phyloP scores from a whole-genome alignment of 23 tunicate genomes.

The Diplosoma virens region DNA sequence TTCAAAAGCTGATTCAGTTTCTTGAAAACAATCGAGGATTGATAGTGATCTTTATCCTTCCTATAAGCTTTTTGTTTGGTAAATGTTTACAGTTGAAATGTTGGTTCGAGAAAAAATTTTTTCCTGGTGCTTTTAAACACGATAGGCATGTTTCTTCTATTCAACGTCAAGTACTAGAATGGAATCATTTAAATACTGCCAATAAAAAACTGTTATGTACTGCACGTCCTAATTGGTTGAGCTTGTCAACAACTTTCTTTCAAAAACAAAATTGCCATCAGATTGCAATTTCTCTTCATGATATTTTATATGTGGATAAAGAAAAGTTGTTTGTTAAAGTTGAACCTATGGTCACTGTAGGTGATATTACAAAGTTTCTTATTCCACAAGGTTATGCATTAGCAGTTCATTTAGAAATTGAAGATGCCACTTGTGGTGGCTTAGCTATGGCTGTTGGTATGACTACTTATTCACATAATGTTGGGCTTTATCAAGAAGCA shows the following conservation, averaged over 20 bases:
- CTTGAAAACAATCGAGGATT: slow-evolving; percentile 73
- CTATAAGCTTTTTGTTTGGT: slow-evolving; percentile 74
- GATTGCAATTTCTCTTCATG: slow-evolving; percentile 50
- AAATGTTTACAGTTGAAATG: slow-evolving; percentile 26
- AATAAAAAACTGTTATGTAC: slow-evolving; percentile 55
- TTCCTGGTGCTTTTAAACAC: slow-evolving; percentile 46
- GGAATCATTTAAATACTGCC: slow-evolving; percentile 42
- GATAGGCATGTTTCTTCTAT: slow-evolving; percentile 40
- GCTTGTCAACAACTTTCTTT: slow-evolving; percentile 79
- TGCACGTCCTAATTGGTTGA: slow-evolving; percentile 83
- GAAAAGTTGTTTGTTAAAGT: slow-evolving; percentile 47
- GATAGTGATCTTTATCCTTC: slow-evolving; percentile 71
- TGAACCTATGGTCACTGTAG: slow-evolving; percentile 82
- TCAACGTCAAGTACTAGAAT: slow-evolving; percentile 32
- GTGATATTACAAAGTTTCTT: slow-evolving; percentile 56
- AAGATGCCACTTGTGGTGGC: slow-evolving; percentile 89
- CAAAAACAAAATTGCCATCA: slow-evolving; percentile 51
- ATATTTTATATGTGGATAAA: slow-evolving; percentile 60
- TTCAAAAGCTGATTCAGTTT: slow-evolving; percentile 15
- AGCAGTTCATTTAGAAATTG: slow-evolving; percentile 76
- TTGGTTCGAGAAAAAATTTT: slow-evolving; percentile 6
- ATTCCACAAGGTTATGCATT: slow-evolving; percentile 62
- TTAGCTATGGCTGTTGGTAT: slow-evolving; percentile 84
- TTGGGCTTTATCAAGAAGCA: slow-evolving; percentile 75
- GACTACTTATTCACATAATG: slow-evolving; percentile 81